Conservation (phyloP, 2,888 invertebrate species). For the Drosophila borealis region DNA sequence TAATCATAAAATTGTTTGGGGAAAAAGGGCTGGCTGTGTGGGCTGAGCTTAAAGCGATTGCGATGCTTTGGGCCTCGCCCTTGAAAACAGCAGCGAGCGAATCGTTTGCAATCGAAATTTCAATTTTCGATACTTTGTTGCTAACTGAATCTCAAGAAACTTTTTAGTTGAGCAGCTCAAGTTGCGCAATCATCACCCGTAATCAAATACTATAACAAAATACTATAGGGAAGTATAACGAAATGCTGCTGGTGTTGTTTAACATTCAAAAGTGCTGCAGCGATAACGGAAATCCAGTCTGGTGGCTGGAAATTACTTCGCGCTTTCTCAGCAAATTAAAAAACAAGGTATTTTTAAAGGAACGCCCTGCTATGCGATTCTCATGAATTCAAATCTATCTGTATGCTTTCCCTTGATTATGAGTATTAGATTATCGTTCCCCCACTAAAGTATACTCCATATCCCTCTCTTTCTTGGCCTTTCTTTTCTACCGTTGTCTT, state of each 20-base stretch:
- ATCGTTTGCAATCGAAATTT: constrained; percentile 5
- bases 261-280: too few species aligned
- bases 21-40: background rate
- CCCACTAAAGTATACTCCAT: too few species aligned
- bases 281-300: too few species aligned
- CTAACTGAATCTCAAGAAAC: background rate
- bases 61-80: constrained; percentile 2
- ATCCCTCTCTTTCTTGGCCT: too few species aligned
- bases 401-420: too few species aligned
- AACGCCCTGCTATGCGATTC: background rate
- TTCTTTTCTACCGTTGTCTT: too few species aligned
- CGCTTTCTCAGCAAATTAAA: too few species aligned
- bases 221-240: background rate
- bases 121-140: constrained; percentile 10
- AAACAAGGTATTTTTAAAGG: background rate
- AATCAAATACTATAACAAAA: background rate
- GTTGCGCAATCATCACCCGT: background rate
- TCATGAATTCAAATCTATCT: background rate
- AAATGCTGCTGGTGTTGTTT: background rate
- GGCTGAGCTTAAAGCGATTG: background rate
- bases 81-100: background rate
- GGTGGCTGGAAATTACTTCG: too few species aligned
- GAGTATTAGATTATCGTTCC: too few species aligned
- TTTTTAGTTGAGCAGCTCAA: background rate
- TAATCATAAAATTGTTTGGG: constrained; percentile 47